phyloP scores from a whole-genome alignment of 2,113 vertebrate species.

The Lepus americanus region DNA sequence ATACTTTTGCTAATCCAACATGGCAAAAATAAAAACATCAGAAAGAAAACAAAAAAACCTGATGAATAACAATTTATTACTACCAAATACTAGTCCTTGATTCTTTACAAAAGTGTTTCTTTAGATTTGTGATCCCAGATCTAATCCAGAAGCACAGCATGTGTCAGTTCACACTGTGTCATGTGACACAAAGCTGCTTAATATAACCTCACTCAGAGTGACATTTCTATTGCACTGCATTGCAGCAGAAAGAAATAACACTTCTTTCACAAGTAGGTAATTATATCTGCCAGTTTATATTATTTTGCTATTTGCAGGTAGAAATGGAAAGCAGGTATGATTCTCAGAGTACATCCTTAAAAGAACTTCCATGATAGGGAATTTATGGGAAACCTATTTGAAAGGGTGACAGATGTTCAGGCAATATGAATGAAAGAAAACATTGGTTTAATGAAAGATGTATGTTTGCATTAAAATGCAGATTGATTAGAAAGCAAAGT shows the following conservation, averaged over 20 bases:
- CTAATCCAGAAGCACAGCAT: constrained; percentile 87
- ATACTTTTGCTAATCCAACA: neutral
- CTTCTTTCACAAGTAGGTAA: constrained; percentile 87
- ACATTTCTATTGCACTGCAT: constrained; percentile 84
- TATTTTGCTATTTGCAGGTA: constrained; percentile 87
- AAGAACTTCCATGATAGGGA: constrained; percentile 75
- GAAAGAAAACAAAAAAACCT: constrained; percentile 1
- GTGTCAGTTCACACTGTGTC: constrained; percentile 86
- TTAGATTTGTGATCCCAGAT: constrained; percentile 84
- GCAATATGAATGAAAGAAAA: constrained; percentile 75
- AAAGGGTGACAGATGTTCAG: constrained; percentile 67
- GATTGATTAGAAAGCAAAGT: constrained; percentile 30
- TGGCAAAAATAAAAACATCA: neutral
- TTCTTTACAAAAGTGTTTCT: constrained; percentile 81
- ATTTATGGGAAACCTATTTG: constrained; percentile 76
- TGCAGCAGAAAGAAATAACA: constrained; percentile 81
- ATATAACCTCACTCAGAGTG: constrained; percentile 85
- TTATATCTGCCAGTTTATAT: constrained; percentile 86
- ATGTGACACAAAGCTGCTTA: constrained; percentile 87
- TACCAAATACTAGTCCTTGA: constrained; percentile 69
- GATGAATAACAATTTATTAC: constrained; percentile 64
- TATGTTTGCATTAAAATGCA: constrained; percentile 29
- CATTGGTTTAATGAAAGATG: constrained; percentile 75
- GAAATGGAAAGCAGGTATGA: constrained; percentile 85
- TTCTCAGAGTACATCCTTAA: constrained; percentile 80